Base-by-base conservation (phyloP, 2,797 vertebrate genomes). In the Malacoctenus gilli region DNA sequence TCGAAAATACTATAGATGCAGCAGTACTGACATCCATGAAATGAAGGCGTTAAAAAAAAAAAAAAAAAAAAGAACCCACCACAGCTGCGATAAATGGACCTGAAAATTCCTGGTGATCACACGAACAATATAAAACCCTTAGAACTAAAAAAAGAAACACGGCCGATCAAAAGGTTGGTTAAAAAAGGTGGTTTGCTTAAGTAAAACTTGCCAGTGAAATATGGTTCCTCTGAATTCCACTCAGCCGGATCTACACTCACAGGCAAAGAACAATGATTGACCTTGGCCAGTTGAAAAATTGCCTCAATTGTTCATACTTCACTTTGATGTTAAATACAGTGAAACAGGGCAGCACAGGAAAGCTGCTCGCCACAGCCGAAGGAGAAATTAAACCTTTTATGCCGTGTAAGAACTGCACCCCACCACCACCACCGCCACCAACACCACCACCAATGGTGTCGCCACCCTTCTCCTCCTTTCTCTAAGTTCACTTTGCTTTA, bases 301-400 rank as follows among this genome's bases (percentile, higher is more conserved):
- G 81, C 82, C 42, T 83, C 71, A 56, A 86, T 88, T 90, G 85
- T 87, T 89, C 79, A 69, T 68, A 75, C 61, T 82, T 83, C 60
- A 72, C 86, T 89, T 90, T 88, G 88, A 90, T 86, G 85, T 89
- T 86, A 79, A 87, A 85, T 78, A 83, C 70, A 78, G 73, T 72
- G 71, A 83, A 72, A 68, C 59, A 30, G 68, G 68, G 80, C 57
- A 56, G 68, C 68, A 36, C 52, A 72, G 79, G 72, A 75, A 78
- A 75, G 71, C 84, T 57, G 68, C 76, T 72, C 34, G 12, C 79
- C 56, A 54, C 61, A 75, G 69, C 63, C 15, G 44, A 64, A 59
- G 68, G 65, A 85, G 53, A 82, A 86, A 87, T 86, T 37, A 79
- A 75, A 82, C 51, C 77, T 72, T 82, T 86, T 63, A 75, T 83